Conservation (phyloP, 1,140 invertebrate genomes). For the Popillia japonica region DNA sequence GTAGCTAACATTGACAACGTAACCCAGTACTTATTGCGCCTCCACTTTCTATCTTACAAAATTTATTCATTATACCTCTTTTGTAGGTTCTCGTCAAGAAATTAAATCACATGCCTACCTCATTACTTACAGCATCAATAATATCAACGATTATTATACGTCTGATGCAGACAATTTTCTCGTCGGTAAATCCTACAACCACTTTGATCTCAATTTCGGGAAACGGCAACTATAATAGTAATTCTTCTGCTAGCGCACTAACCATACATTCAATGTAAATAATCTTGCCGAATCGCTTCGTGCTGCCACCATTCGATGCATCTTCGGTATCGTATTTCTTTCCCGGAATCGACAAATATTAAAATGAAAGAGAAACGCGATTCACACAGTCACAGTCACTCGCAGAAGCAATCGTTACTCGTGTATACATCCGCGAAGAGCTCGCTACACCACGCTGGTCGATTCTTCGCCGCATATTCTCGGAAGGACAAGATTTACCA, state of each 20-base stretch:
- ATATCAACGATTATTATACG: too few relatives aligned
- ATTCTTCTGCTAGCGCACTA: not conserved
- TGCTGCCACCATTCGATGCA: not conserved
- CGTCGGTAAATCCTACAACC: not conserved
- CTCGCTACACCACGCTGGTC: not conserved
- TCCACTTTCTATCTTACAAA: too few relatives aligned
- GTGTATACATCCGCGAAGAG: not conserved
- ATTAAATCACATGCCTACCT: too few relatives aligned
- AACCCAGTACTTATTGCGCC: too few relatives aligned
- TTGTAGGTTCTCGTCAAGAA: too few relatives aligned
- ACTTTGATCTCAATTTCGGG: conserved; percentile 8
- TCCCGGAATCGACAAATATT: conserved; percentile 10
- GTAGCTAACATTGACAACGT: too few relatives aligned
- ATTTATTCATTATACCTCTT: too few relatives aligned
- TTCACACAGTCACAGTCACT: not conserved
- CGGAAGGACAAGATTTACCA: not conserved
- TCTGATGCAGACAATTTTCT: not conserved
- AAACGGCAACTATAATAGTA: not conserved
- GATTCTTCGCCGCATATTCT: not conserved
- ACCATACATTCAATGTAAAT: not conserved
- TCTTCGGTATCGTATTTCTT: not conserved
- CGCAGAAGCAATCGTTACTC: not conserved
- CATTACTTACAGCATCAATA: too few relatives aligned
- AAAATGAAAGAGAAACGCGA: not conserved
- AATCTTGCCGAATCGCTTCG: not conserved